Percentiles rank a stretch among this genome's conserved stretches.
These are phyloP conservation scores for Diadumene lineata DNA, from an alignment of 92 coral and sea anemone genomes.

Conservation along the genomic window DNA sequence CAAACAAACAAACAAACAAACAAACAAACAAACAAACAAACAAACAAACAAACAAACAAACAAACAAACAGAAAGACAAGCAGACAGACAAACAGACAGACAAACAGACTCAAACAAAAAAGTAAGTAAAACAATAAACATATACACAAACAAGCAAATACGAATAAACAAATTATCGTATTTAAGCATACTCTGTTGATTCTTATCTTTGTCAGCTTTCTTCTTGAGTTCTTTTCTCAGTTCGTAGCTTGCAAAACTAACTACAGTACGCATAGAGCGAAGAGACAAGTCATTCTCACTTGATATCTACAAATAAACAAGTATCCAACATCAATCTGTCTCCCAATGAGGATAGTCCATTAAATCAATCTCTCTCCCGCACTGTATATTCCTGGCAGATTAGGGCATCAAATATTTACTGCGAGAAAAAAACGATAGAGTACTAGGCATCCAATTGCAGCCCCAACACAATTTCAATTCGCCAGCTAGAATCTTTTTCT, in stretches of 20 bases:
- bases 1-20: not conserved
- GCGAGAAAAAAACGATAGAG: no score
- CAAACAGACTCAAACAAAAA: not conserved
- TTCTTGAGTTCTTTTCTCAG: conserved; percentile 61
- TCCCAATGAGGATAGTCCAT: not conserved
- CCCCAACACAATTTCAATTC: no score
- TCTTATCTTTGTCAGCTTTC: conserved; percentile 30
- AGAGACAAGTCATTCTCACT: conserved; percentile 68
- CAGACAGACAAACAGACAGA: not conserved
- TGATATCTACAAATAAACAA: conserved; percentile 50
- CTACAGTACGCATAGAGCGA: conserved; percentile 77
- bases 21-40: not conserved
- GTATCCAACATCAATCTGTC: not conserved
- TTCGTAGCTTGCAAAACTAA: conserved; percentile 70
- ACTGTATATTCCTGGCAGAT: no score
- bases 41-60: not conserved
- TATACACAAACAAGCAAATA: not conserved
- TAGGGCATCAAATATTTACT: no score
- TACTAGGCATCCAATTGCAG: no score
- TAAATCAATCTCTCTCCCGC: no score
- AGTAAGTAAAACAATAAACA: no score
- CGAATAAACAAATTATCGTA: not conserved
- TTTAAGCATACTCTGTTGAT: not conserved
- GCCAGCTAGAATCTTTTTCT: no score
- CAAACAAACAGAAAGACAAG: not conserved